A percentile compares a stretch with the other conserved stretches of the same genome.
Evolutionary conservation across 2,888 invertebrate genomes (phyloP).

Genomic region (Hydropsyche betteni): DNA sequence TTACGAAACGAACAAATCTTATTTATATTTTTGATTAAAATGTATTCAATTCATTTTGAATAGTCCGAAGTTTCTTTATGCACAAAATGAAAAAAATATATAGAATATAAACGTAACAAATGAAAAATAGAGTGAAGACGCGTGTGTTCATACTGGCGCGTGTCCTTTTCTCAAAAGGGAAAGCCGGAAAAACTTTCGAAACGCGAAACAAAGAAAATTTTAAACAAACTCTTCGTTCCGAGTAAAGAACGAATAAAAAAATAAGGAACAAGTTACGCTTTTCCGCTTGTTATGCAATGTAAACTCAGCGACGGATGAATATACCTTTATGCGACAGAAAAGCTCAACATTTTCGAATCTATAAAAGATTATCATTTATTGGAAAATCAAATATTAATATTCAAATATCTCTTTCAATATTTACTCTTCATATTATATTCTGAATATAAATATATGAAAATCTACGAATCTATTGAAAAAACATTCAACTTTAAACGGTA

Average conservation of each 20-base stretch:
- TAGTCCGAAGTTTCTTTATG: no score
- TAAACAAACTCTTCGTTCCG: slow-evolving; percentile 30
- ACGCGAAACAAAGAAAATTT: slow-evolving; percentile 38
- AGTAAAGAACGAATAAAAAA: background rate
- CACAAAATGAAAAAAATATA: no score
- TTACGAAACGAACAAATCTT: no score
- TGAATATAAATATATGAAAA: no score
- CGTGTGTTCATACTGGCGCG: background rate
- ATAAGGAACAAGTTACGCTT: slow-evolving; percentile 25
- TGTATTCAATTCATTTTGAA: no score
- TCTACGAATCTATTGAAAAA: no score
- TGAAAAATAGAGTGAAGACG: background rate
- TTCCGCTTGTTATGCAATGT: slow-evolving; percentile 39
- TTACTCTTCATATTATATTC: no score
- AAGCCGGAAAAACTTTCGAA: slow-evolving; percentile 24
- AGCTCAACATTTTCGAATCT: background rate
- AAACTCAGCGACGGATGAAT: slow-evolving; percentile 15
- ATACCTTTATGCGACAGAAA: background rate
- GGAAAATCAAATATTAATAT: no score
- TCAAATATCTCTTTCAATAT: no score
- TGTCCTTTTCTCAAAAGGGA: slow-evolving; percentile 5
- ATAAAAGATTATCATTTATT: no score
- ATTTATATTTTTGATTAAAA: no score
- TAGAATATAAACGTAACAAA: background rate
- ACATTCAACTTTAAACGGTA: no score